Evolutionary conservation across 1,140 invertebrate genomes (phyloP), one percentile per base, ranked within the genome.

Genomic region (Drosophila pruinosa): DNA sequence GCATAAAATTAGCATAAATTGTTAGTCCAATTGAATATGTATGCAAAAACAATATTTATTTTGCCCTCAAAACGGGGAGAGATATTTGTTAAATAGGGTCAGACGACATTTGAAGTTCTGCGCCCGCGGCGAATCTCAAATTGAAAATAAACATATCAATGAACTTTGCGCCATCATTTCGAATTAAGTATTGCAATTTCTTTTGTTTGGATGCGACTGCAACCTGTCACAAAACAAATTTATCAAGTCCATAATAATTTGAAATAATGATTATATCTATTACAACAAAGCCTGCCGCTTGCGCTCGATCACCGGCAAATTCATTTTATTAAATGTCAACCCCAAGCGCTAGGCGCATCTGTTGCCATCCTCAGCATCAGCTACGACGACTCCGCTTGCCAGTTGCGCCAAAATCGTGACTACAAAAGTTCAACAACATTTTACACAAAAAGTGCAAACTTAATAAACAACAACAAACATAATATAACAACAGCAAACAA

Each of bases 271-370:
- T 86, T 85, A 78, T 74, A 81, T 86, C 74, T 81, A 78, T 78
- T 81, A 70, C 71, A 70, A 70, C 58, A 74, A 70, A 72, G 63
- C 21, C 48, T 26, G 38, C 62, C 52, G 71, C 71, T 48, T 43
- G 41, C 64, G 48, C 64, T 38, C 50, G 53, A 31, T 38, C 54
- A 39, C 28, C 54, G n/a, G 59, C 59, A 70, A 82, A 78, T 82
- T 72, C 78, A 78, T 88, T 86, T 86, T 88, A 86, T 86, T 86
- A 86, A 86, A 86, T 86, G 82, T 88, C 82, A 86, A 72, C 78
- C 75, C 67, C 45, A 61, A 80, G 73, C 48, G 50, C 53, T 72
- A 34, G 62, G 53, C 53, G 78, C 75, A 81, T 75, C 79, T 64
- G 59, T 58, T 52, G 68, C 12, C 57, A 59, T 53, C 57, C 19